These are phyloP conservation scores for Cydia pomonella DNA, from an alignment of 1,140 invertebrate genomes.

Conservation along the genomic window DNA sequence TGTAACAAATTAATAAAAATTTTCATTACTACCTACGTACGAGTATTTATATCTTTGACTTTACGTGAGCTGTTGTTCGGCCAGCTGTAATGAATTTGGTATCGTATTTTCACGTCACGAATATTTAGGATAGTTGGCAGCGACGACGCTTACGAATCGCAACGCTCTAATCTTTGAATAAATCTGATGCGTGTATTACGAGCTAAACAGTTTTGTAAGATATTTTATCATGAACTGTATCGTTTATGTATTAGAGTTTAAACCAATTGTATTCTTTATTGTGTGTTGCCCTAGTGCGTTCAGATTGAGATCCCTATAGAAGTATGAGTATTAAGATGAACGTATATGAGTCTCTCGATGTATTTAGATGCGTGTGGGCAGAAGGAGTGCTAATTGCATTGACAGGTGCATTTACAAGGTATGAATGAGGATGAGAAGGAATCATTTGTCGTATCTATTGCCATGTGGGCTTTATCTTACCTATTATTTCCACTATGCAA, in stretches of 20 bases:
- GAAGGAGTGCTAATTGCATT: not conserved
- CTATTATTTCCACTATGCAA: too few relatives aligned
- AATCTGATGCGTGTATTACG: not conserved
- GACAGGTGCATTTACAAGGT: not conserved
- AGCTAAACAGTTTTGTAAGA: not conserved
- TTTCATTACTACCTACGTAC: too few relatives aligned
- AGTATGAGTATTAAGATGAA: not conserved
- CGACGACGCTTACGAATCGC: not conserved
- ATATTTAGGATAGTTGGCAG: constrained; percentile 14
- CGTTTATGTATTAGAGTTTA: not conserved
- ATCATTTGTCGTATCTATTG: not conserved
- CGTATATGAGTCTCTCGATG: not conserved
- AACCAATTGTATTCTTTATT: not conserved
- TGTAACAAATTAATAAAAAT: too few relatives aligned
- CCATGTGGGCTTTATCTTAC: too few relatives aligned
- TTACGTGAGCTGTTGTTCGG: not conserved
- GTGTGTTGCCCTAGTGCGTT: not conserved
- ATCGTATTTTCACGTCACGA: constrained; percentile 13
- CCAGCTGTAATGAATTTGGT: constrained; percentile 10
- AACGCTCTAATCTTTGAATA: not conserved
- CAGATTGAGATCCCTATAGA: not conserved
- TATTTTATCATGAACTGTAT: not conserved
- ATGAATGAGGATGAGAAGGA: not conserved
- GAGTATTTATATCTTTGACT: not conserved
- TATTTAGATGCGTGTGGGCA: not conserved